These are phyloP conservation scores for Eumeta japonica DNA, from an alignment of 1,140 invertebrate species.

Conservation along the genomic window DNA sequence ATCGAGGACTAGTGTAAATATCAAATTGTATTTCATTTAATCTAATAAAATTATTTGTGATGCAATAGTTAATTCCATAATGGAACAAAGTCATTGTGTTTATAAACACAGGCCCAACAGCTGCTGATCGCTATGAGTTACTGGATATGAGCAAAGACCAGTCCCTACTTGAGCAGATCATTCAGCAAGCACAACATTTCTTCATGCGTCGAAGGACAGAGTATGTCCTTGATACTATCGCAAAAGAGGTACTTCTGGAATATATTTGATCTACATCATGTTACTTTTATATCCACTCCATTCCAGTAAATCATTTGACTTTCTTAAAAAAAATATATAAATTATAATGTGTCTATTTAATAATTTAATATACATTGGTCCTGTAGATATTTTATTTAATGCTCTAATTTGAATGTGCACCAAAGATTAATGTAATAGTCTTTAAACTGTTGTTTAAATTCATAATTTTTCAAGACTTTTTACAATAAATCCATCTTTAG, in stretches of 20 bases:
- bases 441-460: no score
- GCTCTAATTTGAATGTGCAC: no score
- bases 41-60: no score
- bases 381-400: no score
- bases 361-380: not conserved
- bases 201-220: slow-evolving; percentile 88
- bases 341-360: slow-evolving; percentile 1
- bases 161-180: slow-evolving; percentile 93
- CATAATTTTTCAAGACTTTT: no score
- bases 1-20: no score
- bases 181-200: slow-evolving; percentile 93
- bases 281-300: not conserved
- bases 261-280: slow-evolving; percentile 1
- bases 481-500: no score
- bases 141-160: slow-evolving; percentile 85
- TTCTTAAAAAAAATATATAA: slow-evolving; percentile 1
- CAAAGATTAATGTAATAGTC: no score
- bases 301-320: no score
- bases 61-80: no score
- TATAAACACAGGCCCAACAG: slow-evolving; percentile 76
- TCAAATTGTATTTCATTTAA: no score
- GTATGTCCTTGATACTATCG: slow-evolving; percentile 91
- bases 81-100: no score
- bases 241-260: slow-evolving; percentile 67
- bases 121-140: slow-evolving; percentile 81